These are phyloP conservation scores for Campaea margaritaria DNA, from an alignment of 2,888 invertebrate genomes.

Conservation along the genomic window DNA sequence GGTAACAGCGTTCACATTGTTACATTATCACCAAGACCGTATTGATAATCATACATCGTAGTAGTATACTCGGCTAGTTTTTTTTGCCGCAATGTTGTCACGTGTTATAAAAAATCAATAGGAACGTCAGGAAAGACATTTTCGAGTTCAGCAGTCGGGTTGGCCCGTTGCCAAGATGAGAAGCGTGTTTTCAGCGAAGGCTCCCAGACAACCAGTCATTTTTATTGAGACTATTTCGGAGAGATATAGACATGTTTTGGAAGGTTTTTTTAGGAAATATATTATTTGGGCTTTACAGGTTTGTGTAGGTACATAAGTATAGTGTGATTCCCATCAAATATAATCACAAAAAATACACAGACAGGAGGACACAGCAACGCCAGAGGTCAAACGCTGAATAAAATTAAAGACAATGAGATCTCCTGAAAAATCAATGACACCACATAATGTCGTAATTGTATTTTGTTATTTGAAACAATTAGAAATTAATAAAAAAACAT, in stretches of 20 bases:
- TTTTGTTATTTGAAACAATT: too few relatives aligned
- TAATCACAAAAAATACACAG: too few relatives aligned
- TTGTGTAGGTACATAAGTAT: neutral
- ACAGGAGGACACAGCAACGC: too few relatives aligned
- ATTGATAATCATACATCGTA: neutral
- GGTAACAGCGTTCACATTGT: too few relatives aligned
- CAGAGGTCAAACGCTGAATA: too few relatives aligned
- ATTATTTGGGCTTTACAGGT: neutral
- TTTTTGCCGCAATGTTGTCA: neutral
- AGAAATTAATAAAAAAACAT: too few relatives aligned
- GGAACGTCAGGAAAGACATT: constrained; percentile 5
- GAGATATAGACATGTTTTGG: constrained; percentile 8
- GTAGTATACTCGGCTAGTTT: neutral
- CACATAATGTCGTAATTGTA: too few relatives aligned
- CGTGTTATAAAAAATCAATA: constrained; percentile 17
- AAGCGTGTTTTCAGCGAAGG: constrained; percentile 7
- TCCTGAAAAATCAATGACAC: too few relatives aligned
- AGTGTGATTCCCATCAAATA: too few relatives aligned
- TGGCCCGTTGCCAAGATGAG: constrained; percentile 14
- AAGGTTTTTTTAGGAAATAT: neutral
- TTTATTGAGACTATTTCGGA: constrained; percentile 5
- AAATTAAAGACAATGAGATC: too few relatives aligned
- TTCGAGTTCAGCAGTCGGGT: constrained; percentile 1
- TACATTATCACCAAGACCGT: too few relatives aligned
- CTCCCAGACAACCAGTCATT: constrained; percentile 3